These are phyloP conservation scores for Nannospalax galili DNA, from an alignment of 2,113 vertebrate species.

Conservation along the genomic window DNA sequence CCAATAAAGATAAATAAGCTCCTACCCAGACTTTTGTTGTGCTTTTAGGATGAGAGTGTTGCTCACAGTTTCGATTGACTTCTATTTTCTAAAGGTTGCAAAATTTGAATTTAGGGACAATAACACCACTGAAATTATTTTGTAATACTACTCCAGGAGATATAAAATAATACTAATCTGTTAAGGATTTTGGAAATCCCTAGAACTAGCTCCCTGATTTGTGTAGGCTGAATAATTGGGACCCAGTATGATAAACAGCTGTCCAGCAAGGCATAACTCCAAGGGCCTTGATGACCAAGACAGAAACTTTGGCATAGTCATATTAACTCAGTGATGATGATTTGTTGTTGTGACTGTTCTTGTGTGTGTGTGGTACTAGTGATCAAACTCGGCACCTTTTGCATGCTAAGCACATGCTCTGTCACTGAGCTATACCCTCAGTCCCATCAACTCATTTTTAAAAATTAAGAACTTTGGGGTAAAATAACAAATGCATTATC, in stretches of 20 bases:
- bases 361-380: background rate
- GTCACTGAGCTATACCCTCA: background rate
- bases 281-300: background rate
- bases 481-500: background rate
- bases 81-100: constrained; percentile 6
- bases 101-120: constrained; percentile 10
- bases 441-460: background rate
- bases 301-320: background rate
- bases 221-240: background rate
- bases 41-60: background rate
- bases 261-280: fast-evolving
- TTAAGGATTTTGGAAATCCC: background rate
- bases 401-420: background rate
- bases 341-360: background rate
- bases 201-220: background rate
- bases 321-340: background rate
- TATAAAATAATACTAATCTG: background rate
- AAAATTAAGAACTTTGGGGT: background rate
- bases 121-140: background rate
- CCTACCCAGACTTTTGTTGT: background rate
- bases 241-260: background rate
- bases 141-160: background rate
- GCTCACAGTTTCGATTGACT: background rate
- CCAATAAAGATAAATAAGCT: background rate
- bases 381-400: background rate